These are phyloP conservation scores for Ophioninae sp. DNA, from an alignment of 2,888 invertebrate genomes.

Conservation along the genomic window DNA sequence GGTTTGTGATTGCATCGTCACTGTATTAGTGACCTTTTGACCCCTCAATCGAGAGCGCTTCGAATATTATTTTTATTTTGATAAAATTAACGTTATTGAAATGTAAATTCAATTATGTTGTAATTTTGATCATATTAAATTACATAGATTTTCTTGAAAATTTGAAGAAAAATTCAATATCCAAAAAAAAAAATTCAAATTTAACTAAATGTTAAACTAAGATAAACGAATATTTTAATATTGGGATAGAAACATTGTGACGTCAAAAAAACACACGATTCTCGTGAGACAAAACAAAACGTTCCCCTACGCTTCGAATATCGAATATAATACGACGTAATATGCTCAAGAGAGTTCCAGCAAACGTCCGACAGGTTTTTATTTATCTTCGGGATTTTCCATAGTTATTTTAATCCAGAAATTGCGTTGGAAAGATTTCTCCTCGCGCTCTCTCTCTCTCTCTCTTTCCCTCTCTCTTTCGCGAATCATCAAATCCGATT, in stretches of 20 bases:
- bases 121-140: too few species aligned
- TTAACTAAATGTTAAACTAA: not conserved
- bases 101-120: too few species aligned
- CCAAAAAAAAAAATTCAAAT: not conserved
- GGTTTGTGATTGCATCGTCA: not conserved
- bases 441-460: not conserved
- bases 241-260: not conserved
- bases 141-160: too few species aligned
- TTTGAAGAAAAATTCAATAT: not conserved
- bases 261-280: not conserved
- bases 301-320: constrained; percentile 11
- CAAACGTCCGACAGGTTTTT: constrained; percentile 35
- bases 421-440: constrained; percentile 52
- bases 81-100: not conserved
- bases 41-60: not conserved
- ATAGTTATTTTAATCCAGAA: constrained; percentile 65
- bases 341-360: constrained; percentile 22
- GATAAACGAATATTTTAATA: not conserved
- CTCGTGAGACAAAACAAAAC: not conserved
- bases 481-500: constrained; percentile 1
- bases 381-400: constrained; percentile 65
- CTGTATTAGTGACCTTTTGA: not conserved
- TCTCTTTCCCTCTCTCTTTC: not conserved
- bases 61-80: not conserved
- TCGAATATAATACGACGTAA: constrained; percentile 16